These are phyloP conservation scores for Drosophila suzukii DNA, from an alignment of 1,140 invertebrate genomes.

Conservation along the genomic window DNA sequence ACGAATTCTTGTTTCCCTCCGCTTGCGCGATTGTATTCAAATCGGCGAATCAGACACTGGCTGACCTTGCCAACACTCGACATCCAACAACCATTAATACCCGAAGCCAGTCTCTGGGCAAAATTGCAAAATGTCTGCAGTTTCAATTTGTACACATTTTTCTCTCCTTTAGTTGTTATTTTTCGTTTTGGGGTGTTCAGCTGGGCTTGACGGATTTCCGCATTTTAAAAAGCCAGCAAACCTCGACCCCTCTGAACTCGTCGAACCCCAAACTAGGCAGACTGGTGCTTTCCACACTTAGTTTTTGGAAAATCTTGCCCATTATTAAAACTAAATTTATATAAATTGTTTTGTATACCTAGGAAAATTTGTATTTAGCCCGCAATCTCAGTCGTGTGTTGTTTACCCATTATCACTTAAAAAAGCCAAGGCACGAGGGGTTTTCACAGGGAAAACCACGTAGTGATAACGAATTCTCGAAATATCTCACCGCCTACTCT, in stretches of 20 bases:
- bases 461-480: constrained; percentile 31
- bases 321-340: not conserved
- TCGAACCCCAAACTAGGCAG: constrained; percentile 11
- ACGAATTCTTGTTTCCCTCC: constrained; percentile 63
- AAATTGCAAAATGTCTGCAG: constrained; percentile 47
- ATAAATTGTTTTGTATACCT: not conserved
- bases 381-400: constrained; percentile 23
- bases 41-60: constrained; percentile 56
- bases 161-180: constrained; percentile 1
- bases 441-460: constrained; percentile 8
- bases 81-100: constrained; percentile 50
- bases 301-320: not conserved
- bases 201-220: constrained; percentile 76
- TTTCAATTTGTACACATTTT: constrained; percentile 56
- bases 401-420: constrained; percentile 5
- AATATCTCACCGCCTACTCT: constrained; percentile 17
- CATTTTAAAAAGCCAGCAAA: constrained; percentile 49
- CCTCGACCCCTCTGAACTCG: constrained; percentile 53
- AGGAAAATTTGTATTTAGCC: constrained; percentile 5
- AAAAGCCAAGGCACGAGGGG: constrained; percentile 21
- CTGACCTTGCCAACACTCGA: constrained; percentile 66
- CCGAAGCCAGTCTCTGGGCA: constrained; percentile 14
- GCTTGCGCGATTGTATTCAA: constrained; percentile 72
- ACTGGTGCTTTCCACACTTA: constrained; percentile 2
- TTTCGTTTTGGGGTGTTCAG: constrained; percentile 33